phyloP scores from a whole-genome alignment of 1,140 invertebrate genomes.

The Penaeus japonicus region DNA sequence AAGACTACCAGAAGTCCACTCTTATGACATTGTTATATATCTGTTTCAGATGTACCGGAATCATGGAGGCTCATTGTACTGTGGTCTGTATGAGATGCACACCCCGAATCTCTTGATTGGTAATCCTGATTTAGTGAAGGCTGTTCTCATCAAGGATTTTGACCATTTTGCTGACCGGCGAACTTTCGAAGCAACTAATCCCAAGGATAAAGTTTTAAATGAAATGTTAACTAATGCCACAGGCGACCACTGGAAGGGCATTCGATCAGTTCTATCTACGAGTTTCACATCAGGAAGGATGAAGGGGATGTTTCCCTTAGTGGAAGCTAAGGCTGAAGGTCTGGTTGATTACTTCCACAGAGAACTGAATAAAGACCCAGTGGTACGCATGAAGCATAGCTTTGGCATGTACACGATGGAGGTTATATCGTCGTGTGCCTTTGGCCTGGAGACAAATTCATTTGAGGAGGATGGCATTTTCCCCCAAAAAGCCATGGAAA shows the following conservation, averaged over 20 bases:
- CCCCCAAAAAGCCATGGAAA: slow-evolving; percentile 20
- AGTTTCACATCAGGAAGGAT: slow-evolving; percentile 59
- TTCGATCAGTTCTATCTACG: slow-evolving; percentile 52
- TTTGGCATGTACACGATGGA: slow-evolving; percentile 66
- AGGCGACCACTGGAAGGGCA: slow-evolving; percentile 56
- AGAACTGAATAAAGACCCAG: neutral
- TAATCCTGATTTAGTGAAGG: slow-evolving; percentile 71
- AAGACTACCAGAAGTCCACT: neutral
- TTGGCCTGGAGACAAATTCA: slow-evolving; percentile 64
- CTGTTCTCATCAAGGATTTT: slow-evolving; percentile 72
- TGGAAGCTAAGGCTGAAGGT: slow-evolving; percentile 22
- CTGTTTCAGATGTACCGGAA: slow-evolving; percentile 22
- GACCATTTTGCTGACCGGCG: slow-evolving; percentile 68
- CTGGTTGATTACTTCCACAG: slow-evolving; percentile 24
- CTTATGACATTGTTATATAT: neutral
- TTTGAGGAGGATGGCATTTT: slow-evolving; percentile 58
- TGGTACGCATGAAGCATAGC: slow-evolving; percentile 48
- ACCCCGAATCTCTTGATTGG: slow-evolving; percentile 68
- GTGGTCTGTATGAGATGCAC: slow-evolving; percentile 65
- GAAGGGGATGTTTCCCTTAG: slow-evolving; percentile 45
- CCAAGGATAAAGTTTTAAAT: slow-evolving; percentile 15
- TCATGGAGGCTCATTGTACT: slow-evolving; percentile 57
- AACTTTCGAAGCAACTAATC: neutral
- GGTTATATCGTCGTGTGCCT: slow-evolving; percentile 66
- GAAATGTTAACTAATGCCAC: slow-evolving; percentile 2